A percentile compares a stretch with the other conserved stretches of the same genome.
Conservation (phyloP, 2,888 invertebrate genomes). For the Sminthurides aquaticus region DNA sequence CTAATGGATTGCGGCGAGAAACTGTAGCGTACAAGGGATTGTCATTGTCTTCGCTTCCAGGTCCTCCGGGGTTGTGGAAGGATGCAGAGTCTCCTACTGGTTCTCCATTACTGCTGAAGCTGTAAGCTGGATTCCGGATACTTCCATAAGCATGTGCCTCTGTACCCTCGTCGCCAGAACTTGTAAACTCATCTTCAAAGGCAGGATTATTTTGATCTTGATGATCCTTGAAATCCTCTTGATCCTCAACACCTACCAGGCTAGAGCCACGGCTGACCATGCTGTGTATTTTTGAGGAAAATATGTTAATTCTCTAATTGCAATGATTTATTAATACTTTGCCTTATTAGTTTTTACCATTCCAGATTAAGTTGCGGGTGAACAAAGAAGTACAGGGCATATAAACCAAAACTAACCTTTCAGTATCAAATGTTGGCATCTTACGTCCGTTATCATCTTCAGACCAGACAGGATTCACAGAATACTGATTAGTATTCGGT, state of each 20-base stretch:
- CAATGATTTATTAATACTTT: too few species aligned
- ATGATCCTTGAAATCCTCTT: slow-evolving; percentile 12
- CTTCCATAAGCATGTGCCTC: not conserved
- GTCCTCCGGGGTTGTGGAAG: not conserved
- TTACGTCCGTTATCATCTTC: not conserved
- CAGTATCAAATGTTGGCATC: not conserved
- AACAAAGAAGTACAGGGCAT: too few species aligned
- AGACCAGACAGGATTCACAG: slow-evolving; percentile 7
- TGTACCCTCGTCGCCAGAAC: not conserved
- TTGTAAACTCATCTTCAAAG: slow-evolving; percentile 13
- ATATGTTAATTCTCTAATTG: not conserved
- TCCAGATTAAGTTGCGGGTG: too few species aligned
- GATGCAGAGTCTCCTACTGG: not conserved
- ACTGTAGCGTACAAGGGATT: not conserved
- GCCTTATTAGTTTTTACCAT: too few species aligned
- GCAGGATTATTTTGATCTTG: slow-evolving; percentile 11
- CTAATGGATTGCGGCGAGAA: slow-evolving; percentile 11
- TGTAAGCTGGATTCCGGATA: slow-evolving; percentile 14
- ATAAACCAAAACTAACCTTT: too few species aligned
- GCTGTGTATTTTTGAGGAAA: not conserved
- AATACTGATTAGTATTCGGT: slow-evolving; percentile 9
- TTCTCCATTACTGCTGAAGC: not conserved
- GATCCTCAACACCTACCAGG: slow-evolving; percentile 5
- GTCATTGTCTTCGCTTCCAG: not conserved
- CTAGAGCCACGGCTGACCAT: slow-evolving; percentile 9